Evolutionary conservation across 2,888 invertebrate genomes (phyloP).

Genomic region (Cerceris rybyensis): DNA sequence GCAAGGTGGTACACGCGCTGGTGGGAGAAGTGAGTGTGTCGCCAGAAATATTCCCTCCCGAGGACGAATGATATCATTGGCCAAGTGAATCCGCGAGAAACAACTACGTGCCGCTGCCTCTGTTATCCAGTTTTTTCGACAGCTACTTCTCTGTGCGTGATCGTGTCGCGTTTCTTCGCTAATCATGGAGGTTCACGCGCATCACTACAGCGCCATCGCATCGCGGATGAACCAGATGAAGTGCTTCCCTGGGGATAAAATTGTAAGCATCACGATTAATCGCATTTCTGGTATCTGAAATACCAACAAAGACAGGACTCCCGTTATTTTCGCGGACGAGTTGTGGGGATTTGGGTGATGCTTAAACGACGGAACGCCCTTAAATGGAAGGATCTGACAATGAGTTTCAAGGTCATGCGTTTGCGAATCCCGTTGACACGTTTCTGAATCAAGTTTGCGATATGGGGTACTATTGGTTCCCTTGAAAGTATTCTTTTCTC

Average conservation of each 20-base stretch:
- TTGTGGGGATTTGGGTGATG: no score
- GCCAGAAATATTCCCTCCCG: constrained; percentile 35
- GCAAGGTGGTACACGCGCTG: constrained; percentile 24
- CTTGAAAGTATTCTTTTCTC: no score
- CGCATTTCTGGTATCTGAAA: not conserved
- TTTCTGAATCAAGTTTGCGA: no score
- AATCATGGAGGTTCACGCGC: constrained; percentile 79
- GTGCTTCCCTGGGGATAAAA: constrained; percentile 79
- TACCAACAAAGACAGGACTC: no score
- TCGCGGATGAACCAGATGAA: constrained; percentile 80
- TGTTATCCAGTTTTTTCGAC: constrained; percentile 9
- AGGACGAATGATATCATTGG: constrained; percentile 58
- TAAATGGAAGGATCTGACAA: no score
- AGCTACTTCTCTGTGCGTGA: constrained; percentile 1
- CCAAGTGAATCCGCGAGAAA: constrained; percentile 38
- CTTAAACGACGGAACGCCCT: not conserved
- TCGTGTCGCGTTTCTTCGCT: constrained; percentile 16
- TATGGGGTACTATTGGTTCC: no score
- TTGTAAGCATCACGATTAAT: constrained; percentile 66
- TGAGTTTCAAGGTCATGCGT: no score
- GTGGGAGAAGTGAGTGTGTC: constrained; percentile 43
- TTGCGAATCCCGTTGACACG: no score
- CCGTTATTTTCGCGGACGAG: no score
- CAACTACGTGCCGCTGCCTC: not conserved
- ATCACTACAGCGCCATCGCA: constrained; percentile 77